phyloP scores from a whole-genome alignment of 2,113 vertebrate genomes.

The Chelonoidis abingdonii region DNA sequence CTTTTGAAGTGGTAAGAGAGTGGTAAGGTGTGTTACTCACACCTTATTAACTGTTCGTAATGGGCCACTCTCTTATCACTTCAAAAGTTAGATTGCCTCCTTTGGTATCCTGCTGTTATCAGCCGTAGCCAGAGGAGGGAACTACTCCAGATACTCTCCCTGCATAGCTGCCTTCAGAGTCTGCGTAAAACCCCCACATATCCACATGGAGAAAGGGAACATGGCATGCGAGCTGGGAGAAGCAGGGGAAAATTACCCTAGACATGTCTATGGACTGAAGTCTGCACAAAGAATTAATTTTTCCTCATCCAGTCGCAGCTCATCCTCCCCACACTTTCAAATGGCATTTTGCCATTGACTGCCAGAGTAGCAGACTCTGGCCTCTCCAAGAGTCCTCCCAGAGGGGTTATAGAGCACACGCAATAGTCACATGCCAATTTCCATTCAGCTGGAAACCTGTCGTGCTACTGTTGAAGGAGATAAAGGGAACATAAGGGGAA shows the following conservation, averaged over 20 bases:
- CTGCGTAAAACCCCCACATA: fast-evolving
- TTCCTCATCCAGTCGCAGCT: background rate
- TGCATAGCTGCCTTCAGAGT: background rate
- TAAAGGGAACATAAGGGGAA: background rate
- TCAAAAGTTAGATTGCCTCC: too few relatives aligned
- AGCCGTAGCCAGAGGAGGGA: background rate
- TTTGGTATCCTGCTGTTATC: too few relatives aligned
- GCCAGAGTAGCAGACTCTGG: background rate
- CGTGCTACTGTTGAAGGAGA: background rate
- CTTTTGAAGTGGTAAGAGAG: too few relatives aligned
- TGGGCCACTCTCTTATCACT: too few relatives aligned
- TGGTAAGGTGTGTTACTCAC: too few relatives aligned
- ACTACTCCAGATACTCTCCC: background rate
- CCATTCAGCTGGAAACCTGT: background rate
- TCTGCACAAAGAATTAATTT: background rate
- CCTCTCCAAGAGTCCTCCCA: background rate
- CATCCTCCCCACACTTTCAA: background rate
- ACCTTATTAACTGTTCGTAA: too few relatives aligned
- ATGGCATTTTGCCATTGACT: background rate
- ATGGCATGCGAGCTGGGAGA: background rate
- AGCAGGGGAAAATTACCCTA: background rate
- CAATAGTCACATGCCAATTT: background rate
- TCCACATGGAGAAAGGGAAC: fast-evolving
- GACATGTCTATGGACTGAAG: background rate
- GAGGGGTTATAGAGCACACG: background rate